These are phyloP conservation scores for Nicator chloris DNA, from an alignment of 2,113 vertebrate species.

Conservation along the genomic window DNA sequence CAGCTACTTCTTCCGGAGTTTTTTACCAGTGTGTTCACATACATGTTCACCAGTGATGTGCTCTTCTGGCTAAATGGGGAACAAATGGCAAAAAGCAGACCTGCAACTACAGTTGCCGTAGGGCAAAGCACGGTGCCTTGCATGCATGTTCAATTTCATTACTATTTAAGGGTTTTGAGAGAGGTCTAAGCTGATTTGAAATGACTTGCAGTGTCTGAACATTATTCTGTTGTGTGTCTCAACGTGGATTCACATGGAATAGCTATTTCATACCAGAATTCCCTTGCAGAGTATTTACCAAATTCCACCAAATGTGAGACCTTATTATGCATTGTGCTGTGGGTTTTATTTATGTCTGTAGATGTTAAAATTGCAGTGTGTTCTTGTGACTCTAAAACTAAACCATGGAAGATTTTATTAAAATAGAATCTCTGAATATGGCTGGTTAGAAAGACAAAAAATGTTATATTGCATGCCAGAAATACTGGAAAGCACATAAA, in stretches of 20 bases:
- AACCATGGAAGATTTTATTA: neutral
- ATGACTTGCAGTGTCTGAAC: constrained; percentile 34
- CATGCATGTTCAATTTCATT: constrained; percentile 59
- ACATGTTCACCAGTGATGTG: neutral
- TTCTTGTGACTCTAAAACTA: constrained; percentile 17
- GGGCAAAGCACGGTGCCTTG: constrained; percentile 37
- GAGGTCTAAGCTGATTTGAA: constrained; percentile 56
- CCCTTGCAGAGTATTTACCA: neutral
- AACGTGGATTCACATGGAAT: neutral
- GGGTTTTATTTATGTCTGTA: neutral
- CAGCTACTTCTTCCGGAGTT: neutral
- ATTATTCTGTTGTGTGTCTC: neutral
- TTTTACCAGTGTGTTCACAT: neutral
- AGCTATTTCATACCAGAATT: constrained; percentile 25
- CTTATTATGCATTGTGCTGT: constrained; percentile 16
- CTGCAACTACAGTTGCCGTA: neutral
- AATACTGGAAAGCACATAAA: neutral
- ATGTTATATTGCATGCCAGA: neutral
- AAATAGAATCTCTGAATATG: neutral
- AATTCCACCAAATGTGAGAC: neutral
- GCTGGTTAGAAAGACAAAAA: neutral
- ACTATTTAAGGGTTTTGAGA: constrained; percentile 53
- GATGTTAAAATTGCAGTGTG: neutral
- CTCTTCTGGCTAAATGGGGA: constrained; percentile 47
- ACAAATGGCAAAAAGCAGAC: constrained; percentile 35